phyloP scores from a whole-genome alignment of 2,113 vertebrate species.

The Nestor notabilis region DNA sequence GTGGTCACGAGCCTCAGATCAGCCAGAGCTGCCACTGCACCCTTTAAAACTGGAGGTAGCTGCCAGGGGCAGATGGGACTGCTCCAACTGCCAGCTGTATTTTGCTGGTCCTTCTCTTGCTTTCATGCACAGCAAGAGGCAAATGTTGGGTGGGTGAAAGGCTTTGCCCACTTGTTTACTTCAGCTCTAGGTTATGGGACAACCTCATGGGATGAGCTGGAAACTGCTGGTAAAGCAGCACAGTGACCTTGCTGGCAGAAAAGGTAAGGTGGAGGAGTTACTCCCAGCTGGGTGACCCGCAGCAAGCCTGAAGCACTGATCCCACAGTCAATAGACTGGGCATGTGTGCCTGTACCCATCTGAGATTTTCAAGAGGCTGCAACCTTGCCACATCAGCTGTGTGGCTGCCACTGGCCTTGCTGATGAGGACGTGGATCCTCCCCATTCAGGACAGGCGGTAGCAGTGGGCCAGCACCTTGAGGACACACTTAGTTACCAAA shows the following conservation, averaged over 20 bases:
- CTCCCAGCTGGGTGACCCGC: background rate
- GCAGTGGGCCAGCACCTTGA: background rate
- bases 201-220: background rate
- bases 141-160: background rate
- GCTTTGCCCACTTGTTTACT: background rate
- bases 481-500: background rate
- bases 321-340: background rate
- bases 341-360: background rate
- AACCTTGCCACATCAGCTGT: background rate
- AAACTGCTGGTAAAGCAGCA: background rate
- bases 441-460: background rate
- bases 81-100: background rate
- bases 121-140: background rate
- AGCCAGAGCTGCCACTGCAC: background rate
- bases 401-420: background rate
- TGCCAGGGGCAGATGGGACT: background rate
- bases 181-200: background rate
- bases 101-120: background rate
- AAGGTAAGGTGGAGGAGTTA: background rate
- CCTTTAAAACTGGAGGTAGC: background rate
- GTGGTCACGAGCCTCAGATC: fast-evolving
- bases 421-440: background rate
- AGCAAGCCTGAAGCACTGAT: background rate
- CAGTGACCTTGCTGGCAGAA: background rate
- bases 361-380: background rate